Conservation (phyloP, 2,113 vertebrate genomes). For the Morone chrysops region DNA sequence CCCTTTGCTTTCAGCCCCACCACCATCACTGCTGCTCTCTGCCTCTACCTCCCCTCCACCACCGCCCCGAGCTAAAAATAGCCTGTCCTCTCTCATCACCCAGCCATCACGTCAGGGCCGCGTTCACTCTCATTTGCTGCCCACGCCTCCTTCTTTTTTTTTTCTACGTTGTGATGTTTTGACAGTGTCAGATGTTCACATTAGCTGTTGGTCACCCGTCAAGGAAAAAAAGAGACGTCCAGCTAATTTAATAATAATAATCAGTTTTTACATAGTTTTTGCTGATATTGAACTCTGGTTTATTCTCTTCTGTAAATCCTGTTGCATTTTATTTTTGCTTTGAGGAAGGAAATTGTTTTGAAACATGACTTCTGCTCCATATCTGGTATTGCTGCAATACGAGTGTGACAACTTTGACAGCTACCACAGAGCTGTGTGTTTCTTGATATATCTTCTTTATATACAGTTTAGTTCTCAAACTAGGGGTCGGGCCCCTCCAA, state of each 20-base stretch:
- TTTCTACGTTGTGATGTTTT: slow-evolving; percentile 36
- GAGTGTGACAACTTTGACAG: neutral
- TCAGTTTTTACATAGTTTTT: neutral
- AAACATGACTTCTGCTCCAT: slow-evolving; percentile 11
- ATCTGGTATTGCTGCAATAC: neutral
- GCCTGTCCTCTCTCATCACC: slow-evolving; percentile 65
- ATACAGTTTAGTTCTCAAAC: no score
- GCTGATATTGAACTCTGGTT: neutral
- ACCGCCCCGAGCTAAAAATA: slow-evolving; percentile 73
- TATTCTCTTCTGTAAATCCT: neutral
- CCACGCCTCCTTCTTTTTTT: slow-evolving; percentile 24
- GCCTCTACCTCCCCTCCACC: slow-evolving; percentile 4
- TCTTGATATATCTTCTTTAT: no score
- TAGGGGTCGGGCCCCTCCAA: no score
- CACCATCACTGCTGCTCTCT: slow-evolving; percentile 28
- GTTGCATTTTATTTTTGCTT: neutral
- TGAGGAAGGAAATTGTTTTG: slow-evolving; percentile 53
- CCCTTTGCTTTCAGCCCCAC: neutral
- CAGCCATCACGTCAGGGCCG: slow-evolving; percentile 53
- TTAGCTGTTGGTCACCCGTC: neutral
- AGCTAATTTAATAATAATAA: neutral
- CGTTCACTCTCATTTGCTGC: slow-evolving; percentile 52
- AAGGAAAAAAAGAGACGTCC: neutral
- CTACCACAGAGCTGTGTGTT: neutral
- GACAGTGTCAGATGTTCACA: slow-evolving; percentile 36